Evolutionary conservation across 2,888 invertebrate species (phyloP).

Genomic region (Apeira syringaria): DNA sequence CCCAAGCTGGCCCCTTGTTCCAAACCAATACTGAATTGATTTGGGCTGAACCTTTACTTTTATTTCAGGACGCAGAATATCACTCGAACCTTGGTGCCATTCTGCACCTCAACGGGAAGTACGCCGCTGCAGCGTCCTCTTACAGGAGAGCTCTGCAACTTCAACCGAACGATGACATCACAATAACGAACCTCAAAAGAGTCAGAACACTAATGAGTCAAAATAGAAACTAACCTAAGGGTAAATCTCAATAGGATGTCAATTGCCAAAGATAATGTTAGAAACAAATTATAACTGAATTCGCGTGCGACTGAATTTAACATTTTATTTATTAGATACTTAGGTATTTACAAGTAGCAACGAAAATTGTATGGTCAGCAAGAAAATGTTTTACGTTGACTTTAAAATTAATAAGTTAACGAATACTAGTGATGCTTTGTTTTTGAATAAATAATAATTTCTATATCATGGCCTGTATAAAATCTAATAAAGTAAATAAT

Average conservation of each 20-base stretch:
- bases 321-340: slow-evolving; percentile 21
- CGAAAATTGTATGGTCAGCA: slow-evolving; percentile 19
- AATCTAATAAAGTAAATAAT: too few species aligned
- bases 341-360: slow-evolving; percentile 25
- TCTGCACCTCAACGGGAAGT: slow-evolving; percentile 95
- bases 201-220: slow-evolving; percentile 68
- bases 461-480: too few species aligned
- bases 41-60: slow-evolving; percentile 31
- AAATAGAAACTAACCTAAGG: slow-evolving; percentile 54
- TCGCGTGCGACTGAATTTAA: slow-evolving; percentile 36
- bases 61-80: slow-evolving; percentile 90
- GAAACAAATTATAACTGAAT: slow-evolving; percentile 40
- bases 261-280: slow-evolving; percentile 71
- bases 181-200: slow-evolving; percentile 92
- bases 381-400: not conserved
- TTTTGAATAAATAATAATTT: slow-evolving; percentile 20
- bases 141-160: slow-evolving; percentile 93
- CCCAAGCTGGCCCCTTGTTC: too few species aligned
- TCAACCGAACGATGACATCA: slow-evolving; percentile 94
- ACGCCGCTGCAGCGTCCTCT: slow-evolving; percentile 92
- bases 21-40: too few species aligned
- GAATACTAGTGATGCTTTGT: slow-evolving; percentile 18
- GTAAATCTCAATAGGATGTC: slow-evolving; percentile 56
- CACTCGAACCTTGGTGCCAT: slow-evolving; percentile 98
- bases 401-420: not conserved